Evolutionary conservation across 2,888 invertebrate genomes (phyloP), one percentile per base, ranked within the genome.

Genomic region (Tanypteryx hageni): DNA sequence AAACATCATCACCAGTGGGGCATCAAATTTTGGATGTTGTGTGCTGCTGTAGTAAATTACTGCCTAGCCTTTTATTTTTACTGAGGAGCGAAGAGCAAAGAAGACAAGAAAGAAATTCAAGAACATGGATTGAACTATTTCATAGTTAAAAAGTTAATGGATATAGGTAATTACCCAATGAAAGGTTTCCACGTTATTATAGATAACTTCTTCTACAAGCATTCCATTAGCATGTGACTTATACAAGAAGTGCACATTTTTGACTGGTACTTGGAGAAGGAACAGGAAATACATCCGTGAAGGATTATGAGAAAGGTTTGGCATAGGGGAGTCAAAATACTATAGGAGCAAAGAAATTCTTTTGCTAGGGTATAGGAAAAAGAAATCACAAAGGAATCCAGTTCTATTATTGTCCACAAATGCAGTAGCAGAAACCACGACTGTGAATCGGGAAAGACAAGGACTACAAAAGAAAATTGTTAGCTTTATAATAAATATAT

Each of bases 51-150:
- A 18, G 59, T 92, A 2, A 93, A 94, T 82, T 94, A 94, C 92
- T 94, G 94, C 92, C 92, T 94, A 81, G 93, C 93, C 44, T 93
- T 94, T 86, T 94, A 92, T 93, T 93, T 93, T 68, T 93, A 93
- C 89, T 86, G 92, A 81, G 93, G 93, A 64, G 94, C 93, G 61
- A 93, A 93, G 91, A 93, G 93, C 92, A 92, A 92, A 85, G 92
- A 76, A n/a, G 93, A 93, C 61, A 92, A 93, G 82, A 93, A 92
- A 89, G 93, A 93, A 93, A 92, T 93, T 85, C 93, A 94, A 92
- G 86, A 93, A 86, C 92, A 92, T 61, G 93, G 92, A 89, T 92
- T 93, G 64, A 92, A 84, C 68, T 86, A 92, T 84, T 92, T 68
- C 16, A 92, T 93, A 22, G 59, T 85, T 10, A 85, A 58, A 59